phyloP scores from a whole-genome alignment of 2,113 vertebrate genomes.

The Lates calcarifer region DNA sequence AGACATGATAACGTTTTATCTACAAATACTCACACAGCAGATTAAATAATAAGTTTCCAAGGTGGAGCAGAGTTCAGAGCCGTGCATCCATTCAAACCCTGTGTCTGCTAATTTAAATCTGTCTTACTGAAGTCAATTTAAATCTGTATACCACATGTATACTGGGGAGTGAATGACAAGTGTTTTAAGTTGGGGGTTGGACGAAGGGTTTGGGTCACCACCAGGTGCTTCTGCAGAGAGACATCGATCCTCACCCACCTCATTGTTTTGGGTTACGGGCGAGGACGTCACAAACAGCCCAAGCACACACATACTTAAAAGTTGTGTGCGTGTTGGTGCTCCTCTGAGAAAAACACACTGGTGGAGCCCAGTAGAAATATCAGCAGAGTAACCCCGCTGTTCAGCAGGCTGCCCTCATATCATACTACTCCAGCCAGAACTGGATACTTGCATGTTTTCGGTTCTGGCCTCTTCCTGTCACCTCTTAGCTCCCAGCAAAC shows the following conservation, averaged over 20 bases:
- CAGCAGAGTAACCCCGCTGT: slow-evolving; percentile 88
- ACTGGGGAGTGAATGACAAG: slow-evolving; percentile 2
- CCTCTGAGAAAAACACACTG: slow-evolving; percentile 75
- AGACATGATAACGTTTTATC: background rate
- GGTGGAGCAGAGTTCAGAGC: slow-evolving; percentile 26
- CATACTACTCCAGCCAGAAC: slow-evolving; percentile 16
- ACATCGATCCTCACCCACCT: slow-evolving; percentile 89
- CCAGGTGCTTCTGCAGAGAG: slow-evolving; percentile 73
- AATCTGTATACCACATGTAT: background rate
- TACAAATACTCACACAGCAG: slow-evolving; percentile 17
- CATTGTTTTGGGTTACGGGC: slow-evolving; percentile 83
- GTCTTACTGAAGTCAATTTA: background rate
- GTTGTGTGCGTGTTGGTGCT: slow-evolving; percentile 52
- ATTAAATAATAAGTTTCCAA: slow-evolving; percentile 30
- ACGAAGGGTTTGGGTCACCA: slow-evolving; percentile 61
- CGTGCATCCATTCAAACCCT: slow-evolving; percentile 20
- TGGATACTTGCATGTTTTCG: background rate
- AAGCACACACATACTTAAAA: slow-evolving; percentile 20
- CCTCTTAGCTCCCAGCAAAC: slow-evolving; percentile 22
- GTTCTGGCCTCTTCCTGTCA: background rate
- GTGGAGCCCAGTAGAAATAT: slow-evolving; percentile 42
- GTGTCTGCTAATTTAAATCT: slow-evolving; percentile 34
- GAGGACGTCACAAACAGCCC: slow-evolving; percentile 88
- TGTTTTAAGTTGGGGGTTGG: slow-evolving; percentile 60
- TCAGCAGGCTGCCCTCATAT: slow-evolving; percentile 80